Conservation (phyloP, 2,797 vertebrate genomes). For the Sarcophilus harrisii region DNA sequence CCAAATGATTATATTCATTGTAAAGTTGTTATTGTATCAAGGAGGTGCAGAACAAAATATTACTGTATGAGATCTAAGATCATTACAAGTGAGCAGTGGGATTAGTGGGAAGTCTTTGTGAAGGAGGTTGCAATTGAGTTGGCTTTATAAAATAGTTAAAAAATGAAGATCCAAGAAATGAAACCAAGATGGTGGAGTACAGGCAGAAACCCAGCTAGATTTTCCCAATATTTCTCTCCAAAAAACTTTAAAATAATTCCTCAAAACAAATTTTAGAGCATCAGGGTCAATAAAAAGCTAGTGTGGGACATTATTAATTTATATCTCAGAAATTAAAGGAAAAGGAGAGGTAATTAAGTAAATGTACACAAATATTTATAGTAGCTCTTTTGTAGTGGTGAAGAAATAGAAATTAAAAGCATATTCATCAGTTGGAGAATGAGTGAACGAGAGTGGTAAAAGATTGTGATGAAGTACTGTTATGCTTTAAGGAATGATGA, state of each 20-base stretch:
- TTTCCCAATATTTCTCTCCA: not conserved
- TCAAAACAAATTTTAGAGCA: not conserved
- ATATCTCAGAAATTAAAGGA: not conserved
- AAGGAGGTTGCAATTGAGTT: accelerated
- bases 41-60: not conserved
- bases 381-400: not conserved
- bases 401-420: not conserved
- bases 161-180: not conserved
- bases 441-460: not conserved
- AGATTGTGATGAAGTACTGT: not conserved
- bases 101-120: accelerated
- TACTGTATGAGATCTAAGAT: not conserved
- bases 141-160: not conserved
- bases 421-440: not conserved
- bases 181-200: not conserved
- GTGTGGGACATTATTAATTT: not conserved
- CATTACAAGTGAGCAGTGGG: not conserved
- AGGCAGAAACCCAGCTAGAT: not conserved
- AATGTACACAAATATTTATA: not conserved
- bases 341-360: not conserved
- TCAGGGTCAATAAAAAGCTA: not conserved
- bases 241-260: not conserved
- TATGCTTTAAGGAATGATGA: not conserved
- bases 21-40: accelerated
- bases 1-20: not conserved